Conservation (phyloP, 2,113 vertebrate genomes). For the Naja naja region DNA sequence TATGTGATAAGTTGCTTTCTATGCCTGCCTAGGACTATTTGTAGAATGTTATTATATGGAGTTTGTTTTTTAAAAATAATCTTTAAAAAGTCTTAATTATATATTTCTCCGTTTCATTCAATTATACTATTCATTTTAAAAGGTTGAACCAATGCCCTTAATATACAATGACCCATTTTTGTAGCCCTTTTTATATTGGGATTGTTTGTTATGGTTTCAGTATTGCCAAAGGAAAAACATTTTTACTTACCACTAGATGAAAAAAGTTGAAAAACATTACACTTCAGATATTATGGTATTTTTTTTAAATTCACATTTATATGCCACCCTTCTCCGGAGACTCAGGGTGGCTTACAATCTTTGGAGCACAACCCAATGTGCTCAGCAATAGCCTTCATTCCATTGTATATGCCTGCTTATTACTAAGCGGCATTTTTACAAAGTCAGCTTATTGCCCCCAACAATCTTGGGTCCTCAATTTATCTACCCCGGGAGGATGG, state of each 20-base stretch:
- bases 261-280: not conserved
- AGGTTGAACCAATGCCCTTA: not conserved
- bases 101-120: not conserved
- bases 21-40: not conserved
- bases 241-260: not conserved
- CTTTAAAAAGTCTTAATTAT: not conserved
- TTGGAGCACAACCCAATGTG: too few relatives aligned
- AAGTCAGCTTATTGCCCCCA: too few relatives aligned
- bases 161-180: not conserved
- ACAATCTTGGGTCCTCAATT: too few relatives aligned
- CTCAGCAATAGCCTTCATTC: too few relatives aligned
- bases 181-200: not conserved
- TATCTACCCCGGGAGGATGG: too few relatives aligned
- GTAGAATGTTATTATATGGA: not conserved
- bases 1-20: not conserved
- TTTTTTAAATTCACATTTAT: too few relatives aligned
- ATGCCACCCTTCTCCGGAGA: too few relatives aligned
- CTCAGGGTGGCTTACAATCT: too few relatives aligned
- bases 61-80: not conserved
- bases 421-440: too few relatives aligned
- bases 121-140: not conserved
- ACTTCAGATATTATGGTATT: not conserved
- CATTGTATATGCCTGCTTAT: too few relatives aligned
- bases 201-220: not conserved
- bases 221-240: not conserved